A percentile compares a stretch with the other conserved stretches of the same genome.
phyloP scores from a whole-genome alignment of 2,797 vertebrate species.

The Strix occidentalis region DNA sequence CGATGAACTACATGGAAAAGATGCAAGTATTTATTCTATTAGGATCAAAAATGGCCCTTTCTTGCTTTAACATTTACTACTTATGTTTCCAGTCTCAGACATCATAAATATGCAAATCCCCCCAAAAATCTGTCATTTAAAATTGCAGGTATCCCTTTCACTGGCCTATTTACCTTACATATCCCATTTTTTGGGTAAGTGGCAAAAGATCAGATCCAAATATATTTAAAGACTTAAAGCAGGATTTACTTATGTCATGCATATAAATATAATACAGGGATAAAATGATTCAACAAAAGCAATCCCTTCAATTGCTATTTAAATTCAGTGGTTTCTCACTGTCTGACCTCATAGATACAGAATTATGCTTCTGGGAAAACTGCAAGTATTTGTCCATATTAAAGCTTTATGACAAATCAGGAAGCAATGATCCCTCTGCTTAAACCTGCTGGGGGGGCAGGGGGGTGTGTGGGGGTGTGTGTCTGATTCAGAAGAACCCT shows the following conservation, averaged over 20 bases:
- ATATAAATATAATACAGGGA: background rate
- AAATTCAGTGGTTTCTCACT: background rate
- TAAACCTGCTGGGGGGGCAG: fast-evolving
- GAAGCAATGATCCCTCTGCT: background rate
- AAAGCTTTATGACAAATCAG: background rate
- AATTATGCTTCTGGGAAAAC: background rate
- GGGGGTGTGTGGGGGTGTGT: too few species aligned
- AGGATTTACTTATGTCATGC: background rate
- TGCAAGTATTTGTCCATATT: background rate
- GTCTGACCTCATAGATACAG: background rate
- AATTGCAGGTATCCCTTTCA: background rate
- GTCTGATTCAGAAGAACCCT: background rate
- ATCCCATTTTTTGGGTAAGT: background rate
- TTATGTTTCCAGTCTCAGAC: background rate
- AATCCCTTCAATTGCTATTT: background rate
- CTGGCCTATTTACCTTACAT: background rate
- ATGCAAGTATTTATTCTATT: background rate
- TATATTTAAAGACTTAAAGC: background rate
- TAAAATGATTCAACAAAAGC: background rate
- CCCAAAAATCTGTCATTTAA: background rate
- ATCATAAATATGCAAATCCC: background rate
- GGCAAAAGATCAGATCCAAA: background rate
- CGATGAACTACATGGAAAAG: background rate
- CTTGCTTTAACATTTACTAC: background rate
- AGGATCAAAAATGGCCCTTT: background rate